phyloP scores from a whole-genome alignment of 2,797 vertebrate genomes.

The Xiphorhynchus erythropygius region DNA sequence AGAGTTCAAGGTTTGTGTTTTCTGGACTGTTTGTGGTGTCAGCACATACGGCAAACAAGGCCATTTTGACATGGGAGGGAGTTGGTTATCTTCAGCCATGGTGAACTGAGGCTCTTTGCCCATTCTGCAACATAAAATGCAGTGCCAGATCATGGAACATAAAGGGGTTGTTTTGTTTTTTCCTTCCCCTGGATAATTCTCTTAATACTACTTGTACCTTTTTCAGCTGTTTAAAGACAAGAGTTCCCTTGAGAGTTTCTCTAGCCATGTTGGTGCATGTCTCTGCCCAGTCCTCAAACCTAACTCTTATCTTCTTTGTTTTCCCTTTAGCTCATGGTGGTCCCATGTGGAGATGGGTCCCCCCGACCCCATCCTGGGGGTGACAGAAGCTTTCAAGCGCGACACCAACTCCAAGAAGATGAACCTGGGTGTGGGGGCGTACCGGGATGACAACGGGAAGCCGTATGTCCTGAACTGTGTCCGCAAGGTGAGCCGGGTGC shows the following conservation, averaged over 20 bases:
- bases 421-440: conserved; percentile 97
- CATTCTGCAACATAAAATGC: not conserved
- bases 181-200: not conserved
- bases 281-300: not conserved
- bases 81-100: not conserved
- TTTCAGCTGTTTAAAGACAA: not conserved
- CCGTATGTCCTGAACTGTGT: conserved; percentile 92
- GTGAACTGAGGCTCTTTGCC: not conserved
- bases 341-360: conserved; percentile 95
- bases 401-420: conserved; percentile 96
- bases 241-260: not conserved
- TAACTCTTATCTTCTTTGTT: not conserved
- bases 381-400: conserved; percentile 93
- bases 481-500: conserved; percentile 86
- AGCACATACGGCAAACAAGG: not conserved
- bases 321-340: conserved; percentile 92
- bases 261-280: rapidly evolving
- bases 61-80: not conserved
- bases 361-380: conserved; percentile 95
- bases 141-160: not conserved
- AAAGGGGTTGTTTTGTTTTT: not conserved
- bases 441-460: conserved; percentile 94
- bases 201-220: not conserved
- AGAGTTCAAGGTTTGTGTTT: not conserved
- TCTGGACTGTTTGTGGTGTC: not conserved